A percentile compares a stretch with the other conserved stretches of the same genome.
phyloP scores from a whole-genome alignment of 2,888 invertebrate species.

The Panopea generosa region DNA sequence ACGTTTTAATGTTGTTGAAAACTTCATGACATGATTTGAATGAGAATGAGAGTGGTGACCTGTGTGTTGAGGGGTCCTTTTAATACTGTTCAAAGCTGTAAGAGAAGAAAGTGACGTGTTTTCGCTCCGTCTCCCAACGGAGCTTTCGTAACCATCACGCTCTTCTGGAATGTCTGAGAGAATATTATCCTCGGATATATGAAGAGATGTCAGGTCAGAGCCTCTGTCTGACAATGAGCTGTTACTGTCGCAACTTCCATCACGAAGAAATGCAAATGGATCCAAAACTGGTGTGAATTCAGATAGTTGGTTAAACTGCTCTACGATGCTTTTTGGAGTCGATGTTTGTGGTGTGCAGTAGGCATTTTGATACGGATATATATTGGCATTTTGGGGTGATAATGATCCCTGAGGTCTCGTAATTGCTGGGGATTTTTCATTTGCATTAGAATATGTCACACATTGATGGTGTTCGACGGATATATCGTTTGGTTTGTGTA shows the following conservation, averaged over 20 bases:
- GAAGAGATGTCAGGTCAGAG: slow-evolving; percentile 63
- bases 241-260: slow-evolving; percentile 52
- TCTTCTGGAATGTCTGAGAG: slow-evolving; percentile 79
- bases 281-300: slow-evolving; percentile 44
- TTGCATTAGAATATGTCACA: too few relatives aligned
- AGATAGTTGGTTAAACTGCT: slow-evolving; percentile 42
- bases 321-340: slow-evolving; percentile 30
- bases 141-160: slow-evolving; percentile 69
- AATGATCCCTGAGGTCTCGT: too few relatives aligned
- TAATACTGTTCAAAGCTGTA: slow-evolving; percentile 27
- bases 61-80: slow-evolving; percentile 15
- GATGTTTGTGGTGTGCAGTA: slow-evolving; percentile 15
- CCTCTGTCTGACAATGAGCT: slow-evolving; percentile 59
- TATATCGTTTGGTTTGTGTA: not conserved
- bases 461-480: too few relatives aligned
- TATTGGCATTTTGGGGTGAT: too few relatives aligned
- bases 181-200: slow-evolving; percentile 76
- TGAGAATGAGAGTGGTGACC: slow-evolving; percentile 20
- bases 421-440: too few relatives aligned
- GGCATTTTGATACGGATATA: not conserved
- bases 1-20: slow-evolving; percentile 46
- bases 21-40: slow-evolving; percentile 19
- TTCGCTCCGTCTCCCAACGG: slow-evolving; percentile 56
- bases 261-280: slow-evolving; percentile 37
- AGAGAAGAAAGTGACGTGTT: slow-evolving; percentile 48